A percentile compares a stretch with the other conserved stretches of the same genome.
These are phyloP conservation scores for Dolichallabes microphthalmus DNA, from an alignment of 2,113 vertebrate species.

Conservation along the genomic window DNA sequence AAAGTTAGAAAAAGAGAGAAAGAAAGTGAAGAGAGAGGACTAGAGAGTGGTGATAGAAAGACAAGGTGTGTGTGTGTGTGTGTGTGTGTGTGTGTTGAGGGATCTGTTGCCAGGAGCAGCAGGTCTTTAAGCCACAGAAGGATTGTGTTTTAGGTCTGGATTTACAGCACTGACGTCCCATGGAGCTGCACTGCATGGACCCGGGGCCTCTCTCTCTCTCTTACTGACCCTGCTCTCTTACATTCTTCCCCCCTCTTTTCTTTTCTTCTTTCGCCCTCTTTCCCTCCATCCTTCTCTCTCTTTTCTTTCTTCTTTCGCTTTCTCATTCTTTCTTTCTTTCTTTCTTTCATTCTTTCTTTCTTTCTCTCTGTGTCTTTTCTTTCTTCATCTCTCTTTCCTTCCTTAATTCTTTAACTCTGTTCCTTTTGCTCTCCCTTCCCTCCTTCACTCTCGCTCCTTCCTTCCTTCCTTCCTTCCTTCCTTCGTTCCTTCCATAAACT, in stretches of 20 bases:
- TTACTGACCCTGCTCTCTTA: conserved; percentile 33
- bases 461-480: too few species aligned
- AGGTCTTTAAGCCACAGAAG: conserved; percentile 40
- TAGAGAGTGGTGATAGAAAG: not conserved
- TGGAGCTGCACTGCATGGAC: conserved; percentile 14
- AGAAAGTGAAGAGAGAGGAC: not conserved
- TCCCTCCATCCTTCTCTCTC: too few species aligned
- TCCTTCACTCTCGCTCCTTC: too few species aligned
- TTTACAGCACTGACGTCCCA: conserved; percentile 27
- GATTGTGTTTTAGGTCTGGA: conserved; percentile 42
- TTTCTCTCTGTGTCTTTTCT: too few species aligned
- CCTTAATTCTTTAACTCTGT: too few species aligned
- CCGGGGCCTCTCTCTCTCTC: conserved; percentile 44
- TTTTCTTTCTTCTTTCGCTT: too few species aligned
- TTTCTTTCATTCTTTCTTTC: too few species aligned
- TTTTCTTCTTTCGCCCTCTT: not conserved
- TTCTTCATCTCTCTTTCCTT: too few species aligned
- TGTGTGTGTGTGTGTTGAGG: conserved; percentile 8
- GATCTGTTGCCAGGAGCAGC: conserved; percentile 49
- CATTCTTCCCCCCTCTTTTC: conserved; percentile 42
- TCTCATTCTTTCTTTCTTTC: too few species aligned
- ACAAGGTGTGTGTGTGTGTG: not conserved
- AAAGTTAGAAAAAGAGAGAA: conserved; percentile 25
- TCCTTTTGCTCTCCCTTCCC: too few species aligned
- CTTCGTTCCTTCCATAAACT: too few species aligned